A percentile compares a stretch with the other conserved stretches of the same genome.
These are phyloP conservation scores for Palythoa grandiflora DNA, from an alignment of 92 coral and sea anemone species.

Conservation along the genomic window DNA sequence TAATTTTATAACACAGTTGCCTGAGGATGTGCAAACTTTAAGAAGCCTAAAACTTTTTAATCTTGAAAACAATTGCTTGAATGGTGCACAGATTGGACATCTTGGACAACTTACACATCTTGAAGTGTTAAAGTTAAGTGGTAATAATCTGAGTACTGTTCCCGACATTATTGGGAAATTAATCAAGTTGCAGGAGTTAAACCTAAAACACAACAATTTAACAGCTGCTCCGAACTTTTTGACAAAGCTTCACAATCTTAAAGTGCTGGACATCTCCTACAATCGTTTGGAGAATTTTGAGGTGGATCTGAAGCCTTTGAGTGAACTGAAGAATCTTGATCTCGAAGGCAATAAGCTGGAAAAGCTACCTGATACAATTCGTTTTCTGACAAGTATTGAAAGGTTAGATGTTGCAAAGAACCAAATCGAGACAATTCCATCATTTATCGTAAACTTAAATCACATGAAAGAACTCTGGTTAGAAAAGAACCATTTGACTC, in stretches of 20 bases:
- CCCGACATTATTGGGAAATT: slow-evolving; percentile 39
- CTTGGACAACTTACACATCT: slow-evolving; percentile 43
- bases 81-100: slow-evolving; percentile 32
- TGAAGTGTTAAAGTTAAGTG: background rate
- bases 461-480: slow-evolving; percentile 59
- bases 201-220: slow-evolving; percentile 46
- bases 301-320: slow-evolving; percentile 38
- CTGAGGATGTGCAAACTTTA: slow-evolving; percentile 35
- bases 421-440: slow-evolving; percentile 44
- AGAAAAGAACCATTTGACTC: slow-evolving; percentile 44
- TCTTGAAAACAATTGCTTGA: slow-evolving; percentile 43
- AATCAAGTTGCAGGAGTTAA: slow-evolving; percentile 12
- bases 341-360: slow-evolving; percentile 51
- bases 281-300: slow-evolving; percentile 43
- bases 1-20: slow-evolving; percentile 38
- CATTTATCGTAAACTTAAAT: background rate
- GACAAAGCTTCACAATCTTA: slow-evolving; percentile 34
- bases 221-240: slow-evolving; percentile 45
- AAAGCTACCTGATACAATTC: slow-evolving; percentile 31
- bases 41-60: slow-evolving; percentile 38
- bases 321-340: slow-evolving; percentile 42
- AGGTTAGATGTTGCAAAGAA: slow-evolving; percentile 59
- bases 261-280: slow-evolving; percentile 58
- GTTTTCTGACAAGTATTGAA: slow-evolving; percentile 37
- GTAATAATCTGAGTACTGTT: slow-evolving; percentile 1